Evolutionary conservation across 1,140 invertebrate genomes (phyloP), one percentile per base, ranked within the genome.

Genomic region (Papilio machaon): DNA sequence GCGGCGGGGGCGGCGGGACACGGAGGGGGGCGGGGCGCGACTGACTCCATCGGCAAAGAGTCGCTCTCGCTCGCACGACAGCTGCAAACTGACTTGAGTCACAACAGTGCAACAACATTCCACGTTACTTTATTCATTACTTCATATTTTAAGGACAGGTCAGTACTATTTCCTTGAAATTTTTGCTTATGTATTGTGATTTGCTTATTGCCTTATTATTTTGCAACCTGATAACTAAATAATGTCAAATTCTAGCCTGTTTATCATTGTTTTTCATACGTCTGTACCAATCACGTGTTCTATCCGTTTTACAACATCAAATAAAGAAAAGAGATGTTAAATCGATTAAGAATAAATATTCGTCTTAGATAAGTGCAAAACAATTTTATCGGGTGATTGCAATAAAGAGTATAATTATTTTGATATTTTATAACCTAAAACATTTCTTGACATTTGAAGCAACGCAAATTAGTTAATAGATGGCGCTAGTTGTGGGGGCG

Each of bases 1-100:
- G 81, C 73, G 85, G 85, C 85, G 86, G 90, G 91, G 91, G 90
- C 87, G 77, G 82, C 87, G 79, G 82, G 85, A 79, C 83, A 85
- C 80, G 87, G 88, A 88, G 91, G 81, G 87, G 88, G 89, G 91
- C 85, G 90, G 91, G 88, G 85, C 90, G 79, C 92, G 89, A 90
- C 87, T 86, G 83, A 84, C 86, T 89, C 91, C 93, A 87, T 38
- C 54, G 11, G 23, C 58, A 8, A 13, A 13, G 47, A 35, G 84
- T 82, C 81, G 80, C 82, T 87, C 89, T 89, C 88, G 78, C 81
- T 86, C 85, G 83, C 84, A 83, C 86, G 85, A 84, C 84, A 79
- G 79, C 86, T 82, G 83, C 86, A 88, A 92, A 83, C 86, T 88
- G 91, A 92, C 80, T 90, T 91, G 92, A 94, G 92, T 92, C 90